phyloP scores from a whole-genome alignment of 2,113 vertebrate genomes.

The Lepisosteus osseus region DNA sequence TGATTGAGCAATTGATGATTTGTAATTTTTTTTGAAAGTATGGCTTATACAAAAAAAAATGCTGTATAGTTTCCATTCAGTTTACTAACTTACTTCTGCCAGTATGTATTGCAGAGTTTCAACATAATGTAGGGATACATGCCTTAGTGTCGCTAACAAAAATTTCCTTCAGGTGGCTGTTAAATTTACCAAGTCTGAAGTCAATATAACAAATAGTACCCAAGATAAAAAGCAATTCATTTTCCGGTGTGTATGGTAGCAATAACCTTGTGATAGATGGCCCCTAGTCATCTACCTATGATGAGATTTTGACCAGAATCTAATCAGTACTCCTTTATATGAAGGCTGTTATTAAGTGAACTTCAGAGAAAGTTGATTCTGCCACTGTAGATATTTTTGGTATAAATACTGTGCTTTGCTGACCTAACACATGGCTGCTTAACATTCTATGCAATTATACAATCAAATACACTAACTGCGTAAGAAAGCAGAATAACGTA shows the following conservation, averaged over 20 bases:
- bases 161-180: background rate
- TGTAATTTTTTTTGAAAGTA: too few relatives aligned
- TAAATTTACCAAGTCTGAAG: constrained; percentile 4
- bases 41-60: too few relatives aligned
- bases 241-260: constrained; percentile 13
- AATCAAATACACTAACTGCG: too few relatives aligned
- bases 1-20: too few relatives aligned
- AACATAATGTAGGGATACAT: background rate
- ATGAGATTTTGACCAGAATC: constrained; percentile 9
- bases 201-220: constrained; percentile 9
- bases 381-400: too few relatives aligned
- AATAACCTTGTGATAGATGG: constrained; percentile 9
- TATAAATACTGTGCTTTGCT: too few relatives aligned
- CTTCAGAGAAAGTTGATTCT: constrained; percentile 1
- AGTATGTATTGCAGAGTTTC: background rate
- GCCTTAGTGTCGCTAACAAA: background rate
- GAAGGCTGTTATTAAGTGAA: background rate
- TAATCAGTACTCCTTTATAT: background rate
- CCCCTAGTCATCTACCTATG: constrained; percentile 4
- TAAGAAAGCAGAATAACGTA: too few relatives aligned
- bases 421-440: too few relatives aligned
- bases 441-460: too few relatives aligned
- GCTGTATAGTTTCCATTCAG: too few relatives aligned
- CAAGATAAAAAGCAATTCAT: constrained; percentile 1
- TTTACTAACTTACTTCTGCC: background rate